Evolutionary conservation across 2,888 invertebrate genomes (phyloP).

Genomic region (Dicranocentrus wangi): DNA sequence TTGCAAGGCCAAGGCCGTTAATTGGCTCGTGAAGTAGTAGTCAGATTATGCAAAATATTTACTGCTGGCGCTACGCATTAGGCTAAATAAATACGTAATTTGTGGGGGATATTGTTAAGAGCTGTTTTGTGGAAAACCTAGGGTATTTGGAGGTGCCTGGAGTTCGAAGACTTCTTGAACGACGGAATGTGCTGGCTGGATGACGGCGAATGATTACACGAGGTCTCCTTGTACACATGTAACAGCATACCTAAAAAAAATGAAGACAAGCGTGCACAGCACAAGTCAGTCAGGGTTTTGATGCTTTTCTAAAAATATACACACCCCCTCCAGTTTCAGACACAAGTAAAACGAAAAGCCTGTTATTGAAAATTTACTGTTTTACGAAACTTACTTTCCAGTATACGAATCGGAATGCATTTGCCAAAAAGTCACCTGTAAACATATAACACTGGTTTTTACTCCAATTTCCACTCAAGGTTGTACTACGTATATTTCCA

Average conservation of each 20-base stretch:
- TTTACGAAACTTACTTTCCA: slow-evolving; percentile 82
- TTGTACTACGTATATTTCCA: neutral
- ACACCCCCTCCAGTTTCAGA: no score
- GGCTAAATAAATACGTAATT: neutral
- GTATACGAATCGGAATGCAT: slow-evolving; percentile 91
- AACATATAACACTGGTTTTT: slow-evolving; percentile 1
- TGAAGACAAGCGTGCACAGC: neutral
- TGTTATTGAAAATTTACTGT: no score
- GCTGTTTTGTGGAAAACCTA: slow-evolving; percentile 39
- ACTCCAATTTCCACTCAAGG: no score
- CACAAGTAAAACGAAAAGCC: no score
- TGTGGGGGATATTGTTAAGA: neutral
- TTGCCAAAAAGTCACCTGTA: slow-evolving; percentile 88
- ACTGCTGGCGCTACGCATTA: no score
- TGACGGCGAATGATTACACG: slow-evolving; percentile 64
- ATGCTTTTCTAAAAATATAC: neutral
- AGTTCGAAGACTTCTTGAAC: slow-evolving; percentile 69
- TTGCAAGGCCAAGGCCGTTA: neutral
- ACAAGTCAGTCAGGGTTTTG: neutral
- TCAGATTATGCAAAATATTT: no score
- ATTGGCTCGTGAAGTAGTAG: neutral
- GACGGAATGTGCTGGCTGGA: slow-evolving; percentile 62
- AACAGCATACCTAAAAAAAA: slow-evolving; percentile 70
- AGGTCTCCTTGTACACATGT: slow-evolving; percentile 70
- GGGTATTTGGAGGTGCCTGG: slow-evolving; percentile 63